Conservation (phyloP, 2,888 invertebrate species). For the Rhagium mordax region DNA sequence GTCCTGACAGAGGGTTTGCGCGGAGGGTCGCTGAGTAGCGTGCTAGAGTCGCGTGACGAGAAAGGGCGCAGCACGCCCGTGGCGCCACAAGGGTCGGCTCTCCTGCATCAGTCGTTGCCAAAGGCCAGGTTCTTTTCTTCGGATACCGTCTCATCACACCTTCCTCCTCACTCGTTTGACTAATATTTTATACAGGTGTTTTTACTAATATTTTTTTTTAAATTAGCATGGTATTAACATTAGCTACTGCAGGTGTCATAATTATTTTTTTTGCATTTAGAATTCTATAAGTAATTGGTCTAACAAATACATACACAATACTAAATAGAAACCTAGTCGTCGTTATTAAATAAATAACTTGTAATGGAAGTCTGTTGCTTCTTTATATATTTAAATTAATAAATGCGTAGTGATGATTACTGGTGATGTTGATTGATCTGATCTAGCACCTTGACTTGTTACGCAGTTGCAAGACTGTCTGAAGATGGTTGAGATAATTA, state of each 20-base stretch:
- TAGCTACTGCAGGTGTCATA: neutral
- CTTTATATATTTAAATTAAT: neutral
- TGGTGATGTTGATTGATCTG: no score
- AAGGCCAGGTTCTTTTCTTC: conserved; percentile 40
- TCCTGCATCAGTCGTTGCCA: conserved; percentile 32
- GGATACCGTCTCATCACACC: conserved; percentile 30
- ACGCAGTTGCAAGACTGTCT: no score
- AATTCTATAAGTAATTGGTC: neutral
- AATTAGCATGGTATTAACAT: neutral
- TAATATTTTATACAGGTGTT: conserved; percentile 36
- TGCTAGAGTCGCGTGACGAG: conserved; percentile 58
- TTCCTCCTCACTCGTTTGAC: conserved; percentile 27
- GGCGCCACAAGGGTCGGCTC: conserved; percentile 56
- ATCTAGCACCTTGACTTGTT: no score
- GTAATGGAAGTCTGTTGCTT: neutral
- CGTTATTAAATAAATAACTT: neutral
- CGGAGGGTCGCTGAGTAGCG: conserved; percentile 44
- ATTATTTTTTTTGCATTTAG: neutral
- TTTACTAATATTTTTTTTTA: neutral
- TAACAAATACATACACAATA: no score
- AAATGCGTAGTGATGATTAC: no score
- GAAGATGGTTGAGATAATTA: no score
- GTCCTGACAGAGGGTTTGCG: conserved; percentile 20
- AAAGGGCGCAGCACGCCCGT: conserved; percentile 58
- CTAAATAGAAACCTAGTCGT: neutral